Conservation (phyloP, 2,113 vertebrate species). For the Gallinago paraguaiae region DNA sequence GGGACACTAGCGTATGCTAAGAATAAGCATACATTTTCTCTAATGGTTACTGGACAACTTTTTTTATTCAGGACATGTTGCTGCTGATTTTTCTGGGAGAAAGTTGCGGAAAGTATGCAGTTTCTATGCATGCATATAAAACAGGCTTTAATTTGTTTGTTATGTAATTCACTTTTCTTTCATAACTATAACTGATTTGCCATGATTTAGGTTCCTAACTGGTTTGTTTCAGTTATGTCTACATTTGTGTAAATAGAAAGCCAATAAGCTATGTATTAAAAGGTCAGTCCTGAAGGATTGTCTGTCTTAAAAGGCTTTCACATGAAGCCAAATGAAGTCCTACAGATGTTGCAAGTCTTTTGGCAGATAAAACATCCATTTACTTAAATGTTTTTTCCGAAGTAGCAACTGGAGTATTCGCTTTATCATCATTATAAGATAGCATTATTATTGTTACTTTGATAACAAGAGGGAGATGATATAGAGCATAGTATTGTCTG, state of each 20-base stretch:
- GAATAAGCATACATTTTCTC: background rate
- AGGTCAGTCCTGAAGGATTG: background rate
- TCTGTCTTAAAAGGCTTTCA: constrained; percentile 22
- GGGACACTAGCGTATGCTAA: background rate
- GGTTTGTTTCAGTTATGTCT: background rate
- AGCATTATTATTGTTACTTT: background rate
- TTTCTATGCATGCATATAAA: background rate
- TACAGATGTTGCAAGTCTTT: constrained; percentile 6
- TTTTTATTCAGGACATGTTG: background rate
- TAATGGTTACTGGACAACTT: background rate
- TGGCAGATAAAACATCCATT: constrained; percentile 19
- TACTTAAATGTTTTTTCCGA: constrained; percentile 2
- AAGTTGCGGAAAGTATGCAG: background rate
- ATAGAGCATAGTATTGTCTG: background rate
- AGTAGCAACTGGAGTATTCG: background rate
- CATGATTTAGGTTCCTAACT: background rate
- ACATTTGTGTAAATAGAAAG: constrained; percentile 7
- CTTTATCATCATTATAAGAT: background rate
- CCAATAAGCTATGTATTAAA: background rate
- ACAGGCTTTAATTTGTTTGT: background rate
- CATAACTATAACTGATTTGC: background rate
- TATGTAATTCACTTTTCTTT: background rate
- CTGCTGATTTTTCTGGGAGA: background rate
- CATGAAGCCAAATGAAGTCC: background rate
- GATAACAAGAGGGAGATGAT: background rate